Base-by-base conservation (phyloP, 2,888 invertebrate genomes). In the Auanema sp. region DNA sequence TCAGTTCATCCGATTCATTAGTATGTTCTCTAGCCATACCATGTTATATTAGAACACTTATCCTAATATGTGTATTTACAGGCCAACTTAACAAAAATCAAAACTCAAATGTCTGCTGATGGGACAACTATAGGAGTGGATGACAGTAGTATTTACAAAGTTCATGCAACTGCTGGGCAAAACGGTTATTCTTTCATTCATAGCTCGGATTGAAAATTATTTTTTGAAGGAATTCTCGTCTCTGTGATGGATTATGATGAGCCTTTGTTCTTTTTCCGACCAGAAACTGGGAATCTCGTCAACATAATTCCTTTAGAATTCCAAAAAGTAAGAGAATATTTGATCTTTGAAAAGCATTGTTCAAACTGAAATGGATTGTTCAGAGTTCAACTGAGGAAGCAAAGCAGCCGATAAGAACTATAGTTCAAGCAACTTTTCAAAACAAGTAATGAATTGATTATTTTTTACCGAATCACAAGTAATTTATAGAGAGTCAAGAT, bases 191-290 rank as follows among this genome's bases (percentile, higher is more conserved):
- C 33, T 33, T 33, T 21, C 47, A 16, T 18, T 18, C 14, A 43
- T 43, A 12, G 43, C 14, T 43, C 43, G 43, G 14, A 43, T 43
- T 21, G 21, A 47, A 18, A 63, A 44, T 58, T 61, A 2, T 64
- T 66, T 1, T 63, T 64, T 50, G 61, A 55, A 16, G 70, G 70
- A 49, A 67, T 71, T 59, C 58, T 71, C 14, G 23, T 71, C 21
- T 54, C 68, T 2, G 58, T 55, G 5, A 60, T 62, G 0, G 24
- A 60, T 16, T 65, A 64, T 52, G 49, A 55, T 14, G 53, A 21
- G 5, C 71, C 68, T 2, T 51, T 71, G 43, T 73, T 73, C 54
- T 73, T 60, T 33, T 73, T 73, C 60, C 60, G 65, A 52, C 73
- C 70, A 16, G 58, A 66, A 6, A 58, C 67, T 41, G 70, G 70